Percentiles rank a stretch among this genome's conserved stretches.
These are phyloP conservation scores for Patella ulyssiponensis DNA, from an alignment of 2,888 invertebrate species.

Conservation along the genomic window DNA sequence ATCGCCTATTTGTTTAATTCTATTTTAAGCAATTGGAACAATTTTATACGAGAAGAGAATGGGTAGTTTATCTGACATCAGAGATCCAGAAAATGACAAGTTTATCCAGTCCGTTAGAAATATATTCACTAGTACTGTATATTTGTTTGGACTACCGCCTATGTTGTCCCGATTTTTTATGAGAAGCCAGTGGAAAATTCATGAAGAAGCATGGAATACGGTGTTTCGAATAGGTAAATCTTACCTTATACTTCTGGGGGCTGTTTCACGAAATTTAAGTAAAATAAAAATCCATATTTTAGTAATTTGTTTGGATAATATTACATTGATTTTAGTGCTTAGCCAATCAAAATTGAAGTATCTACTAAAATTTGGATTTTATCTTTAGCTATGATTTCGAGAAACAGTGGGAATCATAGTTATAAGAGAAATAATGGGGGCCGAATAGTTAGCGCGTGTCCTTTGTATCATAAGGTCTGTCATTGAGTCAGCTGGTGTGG, in stretches of 20 bases:
- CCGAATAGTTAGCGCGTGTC: too few species aligned
- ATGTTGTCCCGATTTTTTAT: conserved; percentile 20
- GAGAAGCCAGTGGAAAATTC: conserved; percentile 27
- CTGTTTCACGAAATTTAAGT: too few species aligned
- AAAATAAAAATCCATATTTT: too few species aligned
- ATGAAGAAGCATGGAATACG: conserved; percentile 33
- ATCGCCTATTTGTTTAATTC: not conserved
- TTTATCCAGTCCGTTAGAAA: conserved; percentile 36
- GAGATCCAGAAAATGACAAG: conserved; percentile 22
- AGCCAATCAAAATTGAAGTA: too few species aligned
- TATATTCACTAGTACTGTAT: conserved; percentile 27
- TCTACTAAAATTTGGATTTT: too few species aligned
- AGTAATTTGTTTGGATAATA: too few species aligned
- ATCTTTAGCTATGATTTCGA: too few species aligned
- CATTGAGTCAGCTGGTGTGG: too few species aligned
- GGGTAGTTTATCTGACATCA: conserved; percentile 32
- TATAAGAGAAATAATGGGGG: too few species aligned
- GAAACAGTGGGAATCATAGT: too few species aligned
- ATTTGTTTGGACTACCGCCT: conserved; percentile 26
- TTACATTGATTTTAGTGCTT: too few species aligned
- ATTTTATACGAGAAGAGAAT: conserved; percentile 38
- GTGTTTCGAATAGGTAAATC: conserved; percentile 29
- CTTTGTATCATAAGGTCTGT: too few species aligned
- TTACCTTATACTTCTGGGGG: not conserved
- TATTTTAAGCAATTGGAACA: conserved; percentile 33